phyloP scores from a whole-genome alignment of 2,888 invertebrate species.

The Orthosia incerta region DNA sequence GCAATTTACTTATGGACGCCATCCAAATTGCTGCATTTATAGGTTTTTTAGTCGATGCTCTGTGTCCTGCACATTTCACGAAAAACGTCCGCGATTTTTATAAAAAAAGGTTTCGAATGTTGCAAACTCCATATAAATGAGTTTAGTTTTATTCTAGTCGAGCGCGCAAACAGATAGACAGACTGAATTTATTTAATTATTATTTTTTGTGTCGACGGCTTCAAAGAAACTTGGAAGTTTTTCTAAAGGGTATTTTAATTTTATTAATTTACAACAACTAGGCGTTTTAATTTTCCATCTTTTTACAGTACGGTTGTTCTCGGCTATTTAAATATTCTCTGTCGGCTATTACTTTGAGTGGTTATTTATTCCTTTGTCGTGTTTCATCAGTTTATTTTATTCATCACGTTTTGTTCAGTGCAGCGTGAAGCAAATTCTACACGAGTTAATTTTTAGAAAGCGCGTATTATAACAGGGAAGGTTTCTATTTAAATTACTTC shows the following conservation, averaged over 20 bases:
- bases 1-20: slow-evolving; percentile 45
- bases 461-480: neutral
- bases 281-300: slow-evolving; percentile 30
- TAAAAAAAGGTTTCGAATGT: slow-evolving; percentile 3
- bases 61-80: slow-evolving; percentile 24
- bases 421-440: neutral
- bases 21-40: slow-evolving; percentile 42
- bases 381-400: slow-evolving; percentile 4
- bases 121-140: slow-evolving; percentile 7
- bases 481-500: slow-evolving; percentile 15
- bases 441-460: neutral
- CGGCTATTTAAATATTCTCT: slow-evolving; percentile 33
- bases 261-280: slow-evolving; percentile 47
- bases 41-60: slow-evolving; percentile 30
- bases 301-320: slow-evolving; percentile 6
- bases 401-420: neutral
- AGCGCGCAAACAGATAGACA: slow-evolving; percentile 23
- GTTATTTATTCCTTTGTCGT: slow-evolving; percentile 17
- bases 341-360: slow-evolving; percentile 4
- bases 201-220: slow-evolving; percentile 4
- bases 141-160: slow-evolving; percentile 8
- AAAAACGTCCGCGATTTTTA: neutral
- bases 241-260: slow-evolving; percentile 53
- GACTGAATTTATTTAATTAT: slow-evolving; percentile 19
- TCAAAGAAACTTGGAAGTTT: slow-evolving; percentile 38